phyloP scores from a whole-genome alignment of 92 coral and sea anemone genomes.

The Epizoanthus scotinus region DNA sequence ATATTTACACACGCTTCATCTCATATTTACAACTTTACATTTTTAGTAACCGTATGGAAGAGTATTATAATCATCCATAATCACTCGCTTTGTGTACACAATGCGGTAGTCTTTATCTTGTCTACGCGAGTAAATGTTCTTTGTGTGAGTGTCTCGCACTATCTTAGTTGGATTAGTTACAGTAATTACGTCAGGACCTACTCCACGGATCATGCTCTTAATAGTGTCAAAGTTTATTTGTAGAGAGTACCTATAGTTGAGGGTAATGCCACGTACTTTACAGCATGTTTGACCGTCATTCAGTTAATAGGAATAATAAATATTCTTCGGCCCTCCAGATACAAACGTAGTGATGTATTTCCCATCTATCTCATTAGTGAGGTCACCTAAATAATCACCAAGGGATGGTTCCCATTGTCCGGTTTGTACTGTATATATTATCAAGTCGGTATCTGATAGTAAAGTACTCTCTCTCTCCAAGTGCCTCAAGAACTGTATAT shows the following conservation, averaged over 20 bases:
- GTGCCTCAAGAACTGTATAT: too few relatives aligned
- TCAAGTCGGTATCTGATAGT: too few relatives aligned
- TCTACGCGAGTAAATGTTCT: constrained; percentile 4
- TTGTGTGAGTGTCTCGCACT: constrained; percentile 23
- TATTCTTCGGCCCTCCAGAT: constrained; percentile 53
- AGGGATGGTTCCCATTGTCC: too few relatives aligned
- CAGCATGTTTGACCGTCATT: too few relatives aligned
- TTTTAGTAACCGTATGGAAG: too few relatives aligned
- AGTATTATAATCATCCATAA: constrained; percentile 19
- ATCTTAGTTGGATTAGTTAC: constrained; percentile 32
- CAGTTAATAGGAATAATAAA: constrained; percentile 46
- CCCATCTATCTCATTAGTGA: too few relatives aligned
- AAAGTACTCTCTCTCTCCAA: too few relatives aligned
- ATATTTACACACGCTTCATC: too few relatives aligned
- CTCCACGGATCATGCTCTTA: constrained; percentile 15
- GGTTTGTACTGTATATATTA: too few relatives aligned
- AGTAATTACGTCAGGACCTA: constrained; percentile 1
- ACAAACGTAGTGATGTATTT: constrained; percentile 48
- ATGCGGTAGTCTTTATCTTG: constrained; percentile 32
- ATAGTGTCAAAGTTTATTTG: constrained; percentile 31
- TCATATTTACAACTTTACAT: too few relatives aligned
- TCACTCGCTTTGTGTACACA: constrained; percentile 43
- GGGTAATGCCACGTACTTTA: constrained; percentile 45
- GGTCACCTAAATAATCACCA: too few relatives aligned
- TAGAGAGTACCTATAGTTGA: constrained; percentile 24